phyloP scores from a whole-genome alignment of 1,140 invertebrate species.

The Pantala flavescens region DNA sequence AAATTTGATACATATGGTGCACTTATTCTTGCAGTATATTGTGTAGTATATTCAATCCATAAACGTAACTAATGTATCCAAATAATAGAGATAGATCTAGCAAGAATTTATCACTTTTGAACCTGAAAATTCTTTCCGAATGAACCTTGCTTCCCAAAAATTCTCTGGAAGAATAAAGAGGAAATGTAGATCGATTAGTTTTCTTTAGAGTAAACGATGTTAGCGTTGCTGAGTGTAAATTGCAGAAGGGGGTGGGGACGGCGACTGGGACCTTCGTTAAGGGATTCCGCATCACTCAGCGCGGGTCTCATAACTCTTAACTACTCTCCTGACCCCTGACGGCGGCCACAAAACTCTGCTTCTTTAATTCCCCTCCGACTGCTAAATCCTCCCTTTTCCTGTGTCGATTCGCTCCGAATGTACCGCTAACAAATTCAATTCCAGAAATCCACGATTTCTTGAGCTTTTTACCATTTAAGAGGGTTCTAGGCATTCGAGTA shows the following conservation, averaged over 20 bases:
- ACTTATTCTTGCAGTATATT: too few relatives aligned
- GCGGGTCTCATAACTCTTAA: not conserved
- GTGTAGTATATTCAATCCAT: too few relatives aligned
- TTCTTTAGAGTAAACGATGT: not conserved
- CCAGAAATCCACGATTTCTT: not conserved
- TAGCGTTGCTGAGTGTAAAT: not conserved
- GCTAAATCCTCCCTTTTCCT: not conserved
- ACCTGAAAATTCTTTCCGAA: too few relatives aligned
- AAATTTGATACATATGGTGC: too few relatives aligned
- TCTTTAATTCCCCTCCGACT: not conserved
- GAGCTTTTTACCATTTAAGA: too few relatives aligned
- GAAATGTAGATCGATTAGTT: not conserved
- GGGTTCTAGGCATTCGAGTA: too few relatives aligned
- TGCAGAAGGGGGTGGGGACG: not conserved
- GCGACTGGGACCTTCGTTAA: slow-evolving; percentile 2
- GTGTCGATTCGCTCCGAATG: not conserved
- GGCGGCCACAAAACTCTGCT: not conserved
- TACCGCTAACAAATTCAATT: not conserved
- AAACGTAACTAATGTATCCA: too few relatives aligned
- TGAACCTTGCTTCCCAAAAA: not conserved
- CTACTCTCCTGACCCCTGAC: not conserved
- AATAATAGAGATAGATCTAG: too few relatives aligned
- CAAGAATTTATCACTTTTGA: too few relatives aligned
- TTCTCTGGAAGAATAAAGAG: not conserved
- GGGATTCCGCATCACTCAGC: slow-evolving; percentile 1